Conservation (phyloP, 2,797 vertebrate species). For the Saxicola maurus region DNA sequence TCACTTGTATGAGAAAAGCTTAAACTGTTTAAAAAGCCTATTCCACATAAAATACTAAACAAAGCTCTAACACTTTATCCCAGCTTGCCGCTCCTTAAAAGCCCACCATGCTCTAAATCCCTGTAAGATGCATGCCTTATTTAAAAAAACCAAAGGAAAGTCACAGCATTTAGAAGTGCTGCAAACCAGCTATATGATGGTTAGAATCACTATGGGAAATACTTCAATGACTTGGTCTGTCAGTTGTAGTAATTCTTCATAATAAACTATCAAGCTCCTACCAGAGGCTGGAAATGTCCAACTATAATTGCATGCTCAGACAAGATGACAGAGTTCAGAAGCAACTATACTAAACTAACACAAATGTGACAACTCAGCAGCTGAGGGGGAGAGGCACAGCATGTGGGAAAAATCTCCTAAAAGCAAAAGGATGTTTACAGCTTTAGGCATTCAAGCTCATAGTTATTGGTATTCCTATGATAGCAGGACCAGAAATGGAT, state of each 20-base stretch:
- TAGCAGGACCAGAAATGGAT: neutral
- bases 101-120: neutral
- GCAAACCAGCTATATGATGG: neutral
- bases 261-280: neutral
- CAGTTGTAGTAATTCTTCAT: neutral
- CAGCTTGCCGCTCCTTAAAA: neutral
- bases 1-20: neutral
- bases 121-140: neutral
- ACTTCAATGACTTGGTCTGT: neutral
- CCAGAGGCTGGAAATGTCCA: neutral
- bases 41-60: neutral
- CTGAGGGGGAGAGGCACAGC: neutral
- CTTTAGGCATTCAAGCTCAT: neutral
- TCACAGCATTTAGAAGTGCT: neutral
- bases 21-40: neutral
- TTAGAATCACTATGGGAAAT: neutral
- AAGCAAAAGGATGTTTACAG: conserved; percentile 15
- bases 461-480: neutral
- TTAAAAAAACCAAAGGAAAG: neutral
- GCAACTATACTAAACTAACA: conserved; percentile 18
- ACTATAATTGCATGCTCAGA: neutral
- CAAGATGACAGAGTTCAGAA: conserved; percentile 25
- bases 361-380: conserved; percentile 19
- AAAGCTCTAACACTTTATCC: neutral
- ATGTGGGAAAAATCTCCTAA: neutral